Conservation (phyloP, 1,140 invertebrate genomes). For the Sweltsa coloradensis region DNA sequence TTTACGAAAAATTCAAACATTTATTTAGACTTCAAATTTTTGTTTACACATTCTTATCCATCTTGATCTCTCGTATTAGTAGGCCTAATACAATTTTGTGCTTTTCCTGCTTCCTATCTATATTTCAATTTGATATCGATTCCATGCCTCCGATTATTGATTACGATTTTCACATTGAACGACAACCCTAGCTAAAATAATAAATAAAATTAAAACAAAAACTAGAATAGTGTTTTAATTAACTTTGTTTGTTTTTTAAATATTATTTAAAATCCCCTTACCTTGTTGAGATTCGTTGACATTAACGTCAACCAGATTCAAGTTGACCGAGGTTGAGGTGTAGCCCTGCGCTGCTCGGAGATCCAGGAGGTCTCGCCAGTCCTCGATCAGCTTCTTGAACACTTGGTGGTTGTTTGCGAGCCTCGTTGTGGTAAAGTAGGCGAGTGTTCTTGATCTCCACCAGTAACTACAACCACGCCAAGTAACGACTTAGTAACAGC, state of each 20-base stretch:
- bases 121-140: too few species aligned
- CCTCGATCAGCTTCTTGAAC: slow-evolving; percentile 31
- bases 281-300: slow-evolving; percentile 27
- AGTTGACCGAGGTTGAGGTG: slow-evolving; percentile 16
- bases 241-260: neutral
- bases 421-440: slow-evolving; percentile 30
- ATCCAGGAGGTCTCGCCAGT: slow-evolving; percentile 40
- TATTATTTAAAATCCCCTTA: slow-evolving; percentile 28
- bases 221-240: neutral
- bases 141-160: too few species aligned
- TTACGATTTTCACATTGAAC: slow-evolving; percentile 16
- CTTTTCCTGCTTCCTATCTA: too few species aligned
- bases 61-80: too few species aligned
- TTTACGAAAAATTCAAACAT: too few species aligned
- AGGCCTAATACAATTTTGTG: too few species aligned
- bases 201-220: neutral
- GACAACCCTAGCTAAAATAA: slow-evolving; percentile 18
- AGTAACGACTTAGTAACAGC: too few species aligned
- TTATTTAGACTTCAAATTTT: too few species aligned
- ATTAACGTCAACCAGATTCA: slow-evolving; percentile 23
- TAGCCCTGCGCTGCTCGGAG: slow-evolving; percentile 34
- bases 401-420: slow-evolving; percentile 28
- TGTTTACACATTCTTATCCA: too few species aligned
- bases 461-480: slow-evolving; percentile 21
- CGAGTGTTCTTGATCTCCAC: slow-evolving; percentile 29